Percentiles rank a stretch among this genome's conserved stretches.
These are phyloP conservation scores for Bungarus multicinctus DNA, from an alignment of 2,113 vertebrate species.

Conservation along the genomic window DNA sequence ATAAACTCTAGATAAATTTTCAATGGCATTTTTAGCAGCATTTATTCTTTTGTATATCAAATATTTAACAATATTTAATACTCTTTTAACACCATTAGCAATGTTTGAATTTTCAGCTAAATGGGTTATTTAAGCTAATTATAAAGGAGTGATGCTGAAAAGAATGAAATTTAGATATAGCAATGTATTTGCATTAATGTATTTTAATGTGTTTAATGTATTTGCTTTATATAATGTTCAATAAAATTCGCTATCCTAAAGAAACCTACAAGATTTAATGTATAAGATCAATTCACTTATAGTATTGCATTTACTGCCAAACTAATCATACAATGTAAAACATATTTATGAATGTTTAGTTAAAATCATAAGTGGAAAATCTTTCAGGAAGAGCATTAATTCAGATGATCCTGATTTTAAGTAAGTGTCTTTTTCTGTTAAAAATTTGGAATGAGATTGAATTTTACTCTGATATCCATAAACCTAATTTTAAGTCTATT, in stretches of 20 bases:
- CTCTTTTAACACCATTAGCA: slow-evolving; percentile 34
- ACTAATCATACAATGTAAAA: neutral
- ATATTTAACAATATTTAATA: slow-evolving; percentile 18
- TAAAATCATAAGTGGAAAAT: neutral
- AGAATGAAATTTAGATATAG: slow-evolving; percentile 47
- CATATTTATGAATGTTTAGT: neutral
- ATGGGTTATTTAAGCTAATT: slow-evolving; percentile 40
- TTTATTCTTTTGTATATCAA: neutral
- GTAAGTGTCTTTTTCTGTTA: neutral
- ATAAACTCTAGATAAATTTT: slow-evolving; percentile 7
- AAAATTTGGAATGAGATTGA: neutral
- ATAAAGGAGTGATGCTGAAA: slow-evolving; percentile 37
- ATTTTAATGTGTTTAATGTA: slow-evolving; percentile 27
- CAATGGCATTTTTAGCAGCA: slow-evolving; percentile 26
- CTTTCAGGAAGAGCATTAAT: neutral
- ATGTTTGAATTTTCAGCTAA: slow-evolving; percentile 55
- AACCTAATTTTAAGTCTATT: neutral
- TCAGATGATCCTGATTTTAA: neutral
- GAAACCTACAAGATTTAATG: neutral
- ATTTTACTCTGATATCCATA: neutral
- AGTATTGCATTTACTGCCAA: neutral
- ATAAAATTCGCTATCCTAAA: slow-evolving; percentile 28
- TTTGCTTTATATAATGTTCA: slow-evolving; percentile 49
- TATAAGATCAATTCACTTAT: neutral
- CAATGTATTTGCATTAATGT: slow-evolving; percentile 51